Conservation (phyloP, 92 coral and sea anemone genomes). For the Diadumene lineata region DNA sequence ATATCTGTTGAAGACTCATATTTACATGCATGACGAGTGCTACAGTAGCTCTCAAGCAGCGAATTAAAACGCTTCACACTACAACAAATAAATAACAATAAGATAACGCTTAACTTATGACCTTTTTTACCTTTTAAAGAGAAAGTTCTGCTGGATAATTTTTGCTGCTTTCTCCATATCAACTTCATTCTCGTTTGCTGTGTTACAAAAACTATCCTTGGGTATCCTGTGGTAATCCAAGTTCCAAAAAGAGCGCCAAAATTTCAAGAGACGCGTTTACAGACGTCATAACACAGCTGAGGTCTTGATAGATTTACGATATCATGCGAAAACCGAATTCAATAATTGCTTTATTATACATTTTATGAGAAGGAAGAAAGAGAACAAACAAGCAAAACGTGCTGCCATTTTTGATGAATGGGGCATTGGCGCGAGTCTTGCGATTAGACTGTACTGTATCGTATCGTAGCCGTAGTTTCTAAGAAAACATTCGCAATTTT, state of each 20-base stretch:
- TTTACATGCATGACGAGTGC: background rate
- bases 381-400: too few species aligned
- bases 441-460: too few species aligned
- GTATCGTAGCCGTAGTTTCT: too few species aligned
- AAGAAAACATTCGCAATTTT: too few species aligned
- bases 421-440: too few species aligned
- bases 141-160: background rate
- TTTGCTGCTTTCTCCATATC: slow-evolving; percentile 14
- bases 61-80: background rate
- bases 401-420: too few species aligned
- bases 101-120: slow-evolving; percentile 8
- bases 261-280: background rate
- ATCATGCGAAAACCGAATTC: too few species aligned
- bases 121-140: background rate
- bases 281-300: too few species aligned
- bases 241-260: background rate
- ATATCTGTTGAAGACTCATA: background rate
- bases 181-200: background rate
- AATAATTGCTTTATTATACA: too few species aligned
- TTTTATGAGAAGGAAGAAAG: too few species aligned
- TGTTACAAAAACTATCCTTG: background rate
- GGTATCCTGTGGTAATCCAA: background rate
- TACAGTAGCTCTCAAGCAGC: background rate
- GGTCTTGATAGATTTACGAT: too few species aligned
- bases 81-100: background rate